Evolutionary conservation across 2,888 invertebrate species (phyloP).

Genomic region (Lissonota sp.): DNA sequence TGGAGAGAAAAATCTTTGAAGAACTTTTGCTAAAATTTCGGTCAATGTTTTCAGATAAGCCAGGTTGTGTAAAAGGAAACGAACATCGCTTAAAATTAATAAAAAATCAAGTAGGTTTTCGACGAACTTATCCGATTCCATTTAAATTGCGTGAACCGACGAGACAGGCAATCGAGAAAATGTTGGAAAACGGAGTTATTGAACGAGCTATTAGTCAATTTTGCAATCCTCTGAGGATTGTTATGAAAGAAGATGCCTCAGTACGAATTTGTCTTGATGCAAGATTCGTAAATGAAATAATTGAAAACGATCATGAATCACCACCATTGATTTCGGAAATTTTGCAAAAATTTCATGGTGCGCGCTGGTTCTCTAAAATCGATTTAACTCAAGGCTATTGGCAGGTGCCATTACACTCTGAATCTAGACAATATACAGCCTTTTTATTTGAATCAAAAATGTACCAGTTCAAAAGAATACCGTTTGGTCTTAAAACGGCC

Average conservation of each 20-base stretch:
- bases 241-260: slow-evolving; percentile 70
- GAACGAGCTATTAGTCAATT: slow-evolving; percentile 67
- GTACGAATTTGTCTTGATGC: slow-evolving; percentile 74
- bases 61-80: slow-evolving; percentile 69
- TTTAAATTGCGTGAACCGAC: slow-evolving; percentile 67
- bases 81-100: slow-evolving; percentile 68
- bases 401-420: slow-evolving; percentile 59
- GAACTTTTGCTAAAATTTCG: slow-evolving; percentile 16
- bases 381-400: slow-evolving; percentile 67
- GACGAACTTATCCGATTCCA: slow-evolving; percentile 71
- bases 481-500: slow-evolving; percentile 3
- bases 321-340: slow-evolving; percentile 54
- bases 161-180: slow-evolving; percentile 60
- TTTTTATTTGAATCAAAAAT: slow-evolving; percentile 55
- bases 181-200: slow-evolving; percentile 70
- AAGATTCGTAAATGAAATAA: slow-evolving; percentile 69
- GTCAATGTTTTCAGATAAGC: slow-evolving; percentile 65
- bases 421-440: slow-evolving; percentile 63
- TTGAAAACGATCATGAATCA: slow-evolving; percentile 70
- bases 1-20: not conserved
- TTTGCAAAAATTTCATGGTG: slow-evolving; percentile 39
- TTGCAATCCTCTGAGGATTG: slow-evolving; percentile 71
- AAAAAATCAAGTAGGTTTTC: slow-evolving; percentile 65
- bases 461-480: slow-evolving; percentile 17
- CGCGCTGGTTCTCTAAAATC: slow-evolving; percentile 52